Evolutionary conservation across 1,140 invertebrate species (phyloP), one percentile per base, ranked within the genome.

Genomic region (Whitmania pigra): DNA sequence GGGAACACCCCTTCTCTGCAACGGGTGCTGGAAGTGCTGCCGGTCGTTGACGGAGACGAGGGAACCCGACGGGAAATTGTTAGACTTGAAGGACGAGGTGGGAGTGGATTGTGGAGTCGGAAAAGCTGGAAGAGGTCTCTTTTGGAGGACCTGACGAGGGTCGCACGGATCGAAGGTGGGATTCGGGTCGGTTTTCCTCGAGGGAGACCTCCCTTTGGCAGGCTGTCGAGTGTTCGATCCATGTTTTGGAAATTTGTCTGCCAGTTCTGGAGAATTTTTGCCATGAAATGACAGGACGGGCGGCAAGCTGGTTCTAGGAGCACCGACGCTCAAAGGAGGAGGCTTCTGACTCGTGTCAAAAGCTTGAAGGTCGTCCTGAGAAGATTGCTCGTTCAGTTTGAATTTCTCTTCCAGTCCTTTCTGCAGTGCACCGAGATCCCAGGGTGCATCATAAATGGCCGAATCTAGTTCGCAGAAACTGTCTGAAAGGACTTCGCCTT

Each of bases 321-420:
- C 11, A 13, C 29, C 6, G 22, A 25, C 22, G 22, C 29, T 13
- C 20, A n/a, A 63, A 22, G 22, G 11, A 25, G 22, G 57, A 13
- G 11, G 57, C 57, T 63, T 22, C 57, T 63, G 57, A 7, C 57
- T 63, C 22, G 11, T n/a, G 11, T 63, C 20, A n/a, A 63, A 63
- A 22, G 9, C 57, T 2, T 31, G 29, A 11, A 31, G 22, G 29
- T 63, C 57, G 22, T 22, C 22, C 15, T 63, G 22, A 49, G 69
- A 49, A 6, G 69, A 49, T 49, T 11, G n/a, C 18, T 20, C n/a
- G n/a, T 36, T 53, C 25, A 20, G 20, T 53, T 20, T 43, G 22
- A 70, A 49, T 25, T 70, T 70, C 29, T 70, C 69, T 53, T 70
- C 69, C 22, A 70, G 69, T 20, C 49, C 22, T 53, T 70, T 70